Percentiles rank a stretch among this genome's conserved stretches.
These are phyloP conservation scores for Actinernus sp. DNA, from an alignment of 92 coral and sea anemone genomes.

Conservation along the genomic window DNA sequence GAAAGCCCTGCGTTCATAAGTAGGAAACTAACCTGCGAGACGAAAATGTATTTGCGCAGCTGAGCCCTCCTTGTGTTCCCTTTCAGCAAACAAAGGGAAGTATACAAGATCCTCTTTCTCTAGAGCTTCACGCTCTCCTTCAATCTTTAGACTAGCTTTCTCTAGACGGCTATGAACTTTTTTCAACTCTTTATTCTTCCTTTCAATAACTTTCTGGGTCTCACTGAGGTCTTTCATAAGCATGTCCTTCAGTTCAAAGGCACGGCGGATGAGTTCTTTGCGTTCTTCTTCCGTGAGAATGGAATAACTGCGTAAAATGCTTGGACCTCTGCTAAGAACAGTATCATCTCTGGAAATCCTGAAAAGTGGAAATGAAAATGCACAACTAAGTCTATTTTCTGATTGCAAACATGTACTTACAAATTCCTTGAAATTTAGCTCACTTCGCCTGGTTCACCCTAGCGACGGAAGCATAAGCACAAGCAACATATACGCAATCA, in stretches of 20 bases:
- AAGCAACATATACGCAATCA: too few species aligned
- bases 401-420: too few species aligned
- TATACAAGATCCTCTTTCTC: constrained; percentile 66
- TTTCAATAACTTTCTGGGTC: constrained; percentile 68
- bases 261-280: constrained; percentile 83
- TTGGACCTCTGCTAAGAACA: constrained; percentile 83
- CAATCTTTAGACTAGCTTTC: constrained; percentile 68
- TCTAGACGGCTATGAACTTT: constrained; percentile 75
- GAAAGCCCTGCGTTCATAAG: too few species aligned
- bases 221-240: constrained; percentile 72
- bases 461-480: too few species aligned
- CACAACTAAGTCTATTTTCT: too few species aligned
- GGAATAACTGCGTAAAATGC: constrained; percentile 76
- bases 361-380: constrained; percentile 3
- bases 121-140: constrained; percentile 78
- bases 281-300: constrained; percentile 75
- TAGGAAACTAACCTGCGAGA: constrained; percentile 67
- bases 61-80: constrained; percentile 76
- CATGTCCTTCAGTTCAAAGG: constrained; percentile 83
- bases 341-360: constrained; percentile 79
- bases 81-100: constrained; percentile 83
- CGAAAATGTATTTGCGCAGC: constrained; percentile 90
- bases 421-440: too few species aligned
- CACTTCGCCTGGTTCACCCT: too few species aligned
- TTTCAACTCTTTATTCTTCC: constrained; percentile 70